Conservation (phyloP, 1,140 invertebrate genomes). For the Copidosoma floridanum region DNA sequence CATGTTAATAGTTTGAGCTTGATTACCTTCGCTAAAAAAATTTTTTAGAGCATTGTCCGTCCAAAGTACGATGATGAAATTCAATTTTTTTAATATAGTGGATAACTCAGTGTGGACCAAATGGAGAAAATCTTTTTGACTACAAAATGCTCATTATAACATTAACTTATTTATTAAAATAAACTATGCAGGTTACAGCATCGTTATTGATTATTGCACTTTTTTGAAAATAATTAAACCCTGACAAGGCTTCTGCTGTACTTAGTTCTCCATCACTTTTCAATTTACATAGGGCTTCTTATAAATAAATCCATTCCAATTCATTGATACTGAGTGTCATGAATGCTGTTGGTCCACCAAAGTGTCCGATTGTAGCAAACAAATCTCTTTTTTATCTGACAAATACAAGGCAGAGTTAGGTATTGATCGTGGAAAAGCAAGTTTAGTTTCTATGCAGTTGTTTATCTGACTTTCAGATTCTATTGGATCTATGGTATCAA, state of each 20-base stretch:
- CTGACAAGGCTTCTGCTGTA: too few relatives aligned
- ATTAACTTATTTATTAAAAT: constrained; percentile 48
- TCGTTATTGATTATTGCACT: constrained; percentile 46
- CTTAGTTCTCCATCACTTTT: constrained; percentile 34
- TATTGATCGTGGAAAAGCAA: constrained; percentile 29
- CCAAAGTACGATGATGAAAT: too few relatives aligned
- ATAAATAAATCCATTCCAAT: constrained; percentile 44
- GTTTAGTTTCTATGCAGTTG: constrained; percentile 29
- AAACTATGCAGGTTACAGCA: too few relatives aligned
- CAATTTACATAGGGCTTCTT: constrained; percentile 45
- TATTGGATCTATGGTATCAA: too few relatives aligned
- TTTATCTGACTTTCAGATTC: constrained; percentile 25
- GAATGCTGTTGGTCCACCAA: constrained; percentile 39
- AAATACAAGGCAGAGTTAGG: constrained; percentile 38
- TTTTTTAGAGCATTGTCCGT: constrained; percentile 36
- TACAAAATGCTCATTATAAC: constrained; percentile 29
- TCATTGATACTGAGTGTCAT: constrained; percentile 37
- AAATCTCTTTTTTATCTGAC: constrained; percentile 44
- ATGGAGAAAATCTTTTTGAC: constrained; percentile 32
- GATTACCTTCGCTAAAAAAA: constrained; percentile 30
- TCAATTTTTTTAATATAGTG: constrained; percentile 41
- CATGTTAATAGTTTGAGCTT: constrained; percentile 11
- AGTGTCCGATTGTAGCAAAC: constrained; percentile 42
- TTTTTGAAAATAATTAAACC: constrained; percentile 37
- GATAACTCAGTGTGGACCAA: constrained; percentile 34